Percentiles rank a stretch among this genome's conserved stretches.
Conservation (phyloP, 2,113 vertebrate genomes). For the Sterrhoptilus dennistouni region DNA sequence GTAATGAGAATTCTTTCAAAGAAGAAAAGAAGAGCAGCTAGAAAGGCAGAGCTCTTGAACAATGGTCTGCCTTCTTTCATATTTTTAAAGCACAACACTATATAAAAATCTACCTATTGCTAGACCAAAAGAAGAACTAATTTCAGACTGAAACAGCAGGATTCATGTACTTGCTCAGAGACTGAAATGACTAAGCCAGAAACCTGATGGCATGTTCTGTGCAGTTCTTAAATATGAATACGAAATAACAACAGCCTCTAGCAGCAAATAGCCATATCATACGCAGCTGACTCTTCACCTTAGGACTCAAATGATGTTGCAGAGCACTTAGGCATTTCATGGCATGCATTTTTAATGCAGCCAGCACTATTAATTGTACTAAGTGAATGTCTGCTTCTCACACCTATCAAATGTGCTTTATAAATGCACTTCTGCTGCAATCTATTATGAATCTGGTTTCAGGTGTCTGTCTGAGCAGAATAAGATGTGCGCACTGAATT, state of each 20-base stretch:
- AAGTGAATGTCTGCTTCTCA: background rate
- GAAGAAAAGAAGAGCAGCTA: background rate
- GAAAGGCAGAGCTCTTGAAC: background rate
- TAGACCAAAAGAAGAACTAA: background rate
- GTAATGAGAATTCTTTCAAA: background rate
- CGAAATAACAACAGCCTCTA: background rate
- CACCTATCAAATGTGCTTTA: background rate
- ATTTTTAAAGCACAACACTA: background rate
- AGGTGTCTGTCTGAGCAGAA: background rate
- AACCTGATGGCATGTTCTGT: background rate
- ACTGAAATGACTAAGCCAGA: background rate
- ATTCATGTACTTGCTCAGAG: background rate
- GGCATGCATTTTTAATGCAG: constrained; percentile 13
- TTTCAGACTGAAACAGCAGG: background rate
- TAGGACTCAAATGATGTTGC: background rate
- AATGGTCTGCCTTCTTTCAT: background rate
- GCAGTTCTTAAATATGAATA: background rate
- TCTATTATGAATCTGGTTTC: background rate
- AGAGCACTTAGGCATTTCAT: background rate
- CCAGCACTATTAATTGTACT: background rate
- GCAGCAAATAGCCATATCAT: background rate
- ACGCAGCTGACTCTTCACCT: background rate
- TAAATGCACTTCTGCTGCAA: background rate
- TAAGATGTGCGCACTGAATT: background rate
- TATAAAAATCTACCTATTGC: background rate